Conservation (phyloP, 2,113 vertebrate genomes). For the Lepisosteus oculatus region DNA sequence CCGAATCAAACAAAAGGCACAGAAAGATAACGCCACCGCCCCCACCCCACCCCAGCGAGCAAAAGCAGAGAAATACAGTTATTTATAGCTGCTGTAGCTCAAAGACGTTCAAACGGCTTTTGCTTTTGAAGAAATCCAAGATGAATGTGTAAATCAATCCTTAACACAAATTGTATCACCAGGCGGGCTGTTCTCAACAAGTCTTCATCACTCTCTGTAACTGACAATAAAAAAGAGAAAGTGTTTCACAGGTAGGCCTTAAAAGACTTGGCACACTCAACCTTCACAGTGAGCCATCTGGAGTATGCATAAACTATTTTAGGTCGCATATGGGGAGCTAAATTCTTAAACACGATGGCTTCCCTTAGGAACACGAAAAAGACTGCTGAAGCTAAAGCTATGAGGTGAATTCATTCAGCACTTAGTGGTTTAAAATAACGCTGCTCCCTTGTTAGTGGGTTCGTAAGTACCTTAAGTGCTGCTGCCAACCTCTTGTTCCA, state of each 20-base stretch:
- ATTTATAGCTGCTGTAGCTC: too few species aligned
- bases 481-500: background rate
- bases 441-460: background rate
- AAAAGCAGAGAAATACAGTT: too few species aligned
- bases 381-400: background rate
- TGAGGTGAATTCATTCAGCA: background rate
- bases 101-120: too few species aligned
- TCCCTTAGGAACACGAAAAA: background rate
- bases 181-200: conserved; percentile 27
- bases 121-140: conserved; percentile 36
- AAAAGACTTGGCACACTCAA: conserved; percentile 4
- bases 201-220: conserved; percentile 34
- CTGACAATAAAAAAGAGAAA: conserved; percentile 30
- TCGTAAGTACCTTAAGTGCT: conserved; percentile 4
- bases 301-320: too few species aligned
- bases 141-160: conserved; percentile 36
- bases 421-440: too few species aligned
- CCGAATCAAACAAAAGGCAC: too few species aligned
- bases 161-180: conserved; percentile 29
- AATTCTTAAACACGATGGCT: too few species aligned
- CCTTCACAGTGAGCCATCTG: background rate
- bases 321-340: too few species aligned
- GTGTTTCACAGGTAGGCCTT: conserved; percentile 12
- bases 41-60: too few species aligned
- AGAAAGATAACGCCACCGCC: too few species aligned